A percentile compares a stretch with the other conserved stretches of the same genome.
These are phyloP conservation scores for Lordiphosa mommai DNA, from an alignment of 1,140 invertebrate genomes.

Conservation along the genomic window DNA sequence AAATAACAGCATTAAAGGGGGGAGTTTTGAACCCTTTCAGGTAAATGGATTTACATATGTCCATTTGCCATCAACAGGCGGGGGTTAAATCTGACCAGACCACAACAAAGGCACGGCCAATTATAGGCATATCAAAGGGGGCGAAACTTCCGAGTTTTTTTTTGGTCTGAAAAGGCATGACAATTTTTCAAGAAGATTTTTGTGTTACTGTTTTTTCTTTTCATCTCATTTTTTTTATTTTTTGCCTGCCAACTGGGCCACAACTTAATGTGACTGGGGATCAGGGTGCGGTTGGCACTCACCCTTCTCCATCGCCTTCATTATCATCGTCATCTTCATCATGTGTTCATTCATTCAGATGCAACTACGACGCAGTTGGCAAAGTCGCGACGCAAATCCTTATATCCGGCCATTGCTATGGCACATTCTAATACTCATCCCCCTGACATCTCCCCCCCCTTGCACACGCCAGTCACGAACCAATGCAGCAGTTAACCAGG, in stretches of 20 bases:
- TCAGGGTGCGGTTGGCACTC: not conserved
- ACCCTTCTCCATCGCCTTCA: not conserved
- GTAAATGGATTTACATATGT: not conserved
- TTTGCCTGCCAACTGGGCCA: not conserved
- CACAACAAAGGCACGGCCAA: too few relatives aligned
- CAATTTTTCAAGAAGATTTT: too few relatives aligned
- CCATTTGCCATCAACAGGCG: too few relatives aligned
- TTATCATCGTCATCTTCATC: not conserved
- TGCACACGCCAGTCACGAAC: not conserved
- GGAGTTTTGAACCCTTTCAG: not conserved
- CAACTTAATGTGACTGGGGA: not conserved
- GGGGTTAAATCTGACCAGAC: too few relatives aligned
- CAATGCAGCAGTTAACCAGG: conserved; percentile 4
- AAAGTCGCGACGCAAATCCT: conserved; percentile 13
- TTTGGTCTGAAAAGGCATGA: too few relatives aligned
- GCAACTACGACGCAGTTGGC: conserved; percentile 11
- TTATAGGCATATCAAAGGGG: too few relatives aligned
- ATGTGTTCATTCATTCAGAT: conserved; percentile 9
- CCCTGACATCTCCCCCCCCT: too few relatives aligned
- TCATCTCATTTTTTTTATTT: conserved; percentile 1
- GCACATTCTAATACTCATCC: not conserved
- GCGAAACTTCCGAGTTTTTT: too few relatives aligned
- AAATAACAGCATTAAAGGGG: not conserved
- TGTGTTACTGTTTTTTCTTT: too few relatives aligned
- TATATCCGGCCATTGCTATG: not conserved